Evolutionary conservation across 2,888 invertebrate genomes (phyloP).

Genomic region (Mystacides longicornis): DNA sequence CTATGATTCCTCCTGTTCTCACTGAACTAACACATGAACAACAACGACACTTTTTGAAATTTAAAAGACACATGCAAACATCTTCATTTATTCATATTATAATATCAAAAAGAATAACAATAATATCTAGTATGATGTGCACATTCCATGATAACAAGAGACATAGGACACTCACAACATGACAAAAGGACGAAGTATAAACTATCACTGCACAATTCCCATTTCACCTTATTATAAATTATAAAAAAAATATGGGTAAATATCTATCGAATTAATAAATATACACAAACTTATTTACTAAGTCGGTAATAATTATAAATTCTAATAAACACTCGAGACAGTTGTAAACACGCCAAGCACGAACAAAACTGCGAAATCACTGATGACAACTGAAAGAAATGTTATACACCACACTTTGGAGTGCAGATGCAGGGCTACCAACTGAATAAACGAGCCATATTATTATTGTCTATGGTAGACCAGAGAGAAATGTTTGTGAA

Average conservation of each 20-base stretch:
- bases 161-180: constrained; percentile 16
- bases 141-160: constrained; percentile 16
- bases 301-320: too few species aligned
- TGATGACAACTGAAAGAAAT: not conserved
- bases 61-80: constrained; percentile 12
- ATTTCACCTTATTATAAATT: too few species aligned
- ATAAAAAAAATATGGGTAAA: too few species aligned
- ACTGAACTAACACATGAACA: constrained; percentile 18
- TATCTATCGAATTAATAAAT: too few species aligned
- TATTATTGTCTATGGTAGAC: too few species aligned
- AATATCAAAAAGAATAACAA: constrained; percentile 3
- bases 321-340: too few species aligned
- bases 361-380: not conserved
- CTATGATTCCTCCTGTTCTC: constrained; percentile 39
- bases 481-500: too few species aligned
- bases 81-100: constrained; percentile 10
- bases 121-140: constrained; percentile 6
- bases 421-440: not conserved
- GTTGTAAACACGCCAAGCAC: constrained; percentile 7
- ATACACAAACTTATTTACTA: too few species aligned
- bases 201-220: too few species aligned
- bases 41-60: constrained; percentile 14
- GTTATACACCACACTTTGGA: not conserved
- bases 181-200: constrained; percentile 3
- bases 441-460: too few species aligned